Evolutionary conservation across 2,888 invertebrate genomes (phyloP), one percentile per base, ranked within the genome.

Genomic region (Dichetophora obliterata): DNA sequence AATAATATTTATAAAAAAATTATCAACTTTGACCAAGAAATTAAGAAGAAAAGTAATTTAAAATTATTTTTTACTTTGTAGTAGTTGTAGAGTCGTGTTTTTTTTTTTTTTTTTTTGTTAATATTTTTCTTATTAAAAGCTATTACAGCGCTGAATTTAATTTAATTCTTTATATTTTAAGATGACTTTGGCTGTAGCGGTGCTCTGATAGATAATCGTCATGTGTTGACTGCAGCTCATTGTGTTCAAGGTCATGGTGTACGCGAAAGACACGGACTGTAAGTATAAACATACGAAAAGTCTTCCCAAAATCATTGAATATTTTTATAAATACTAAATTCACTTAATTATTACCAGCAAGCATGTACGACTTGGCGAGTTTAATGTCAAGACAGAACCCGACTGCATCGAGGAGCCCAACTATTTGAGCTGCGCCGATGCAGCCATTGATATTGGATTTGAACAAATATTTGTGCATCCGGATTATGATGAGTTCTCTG

Each of bases 401-500:
- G 94, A 94, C 83, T 94, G 94, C 85, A 88, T 91, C 24, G 86
- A 87, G 85, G 90, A 83, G 81, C 86, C 78, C 75, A 86, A 86
- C 75, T 84, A 87, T 75, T 80, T 88, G 19, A 89, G 89, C 6
- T 95, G 95, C 83, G 92, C 94, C 0, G 93, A 93, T 66, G 90
- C 91, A 0, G 91, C 92, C 0, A 86, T 94, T 80, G 92, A 94
- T 79, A 91, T 94, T 24, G 89, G 90, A 0, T 91, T 94, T 2
- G 92, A 92, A 34, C 90, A 92, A n/a, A 90, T 91, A 1, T 91
- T 93, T 66, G 91, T 93, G 0, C 94, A 95, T 85, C 92, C 93
- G 22, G 91, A 92, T 0, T 92, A 91, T 82, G 82, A 86, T 31
- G 91, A 92, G 76, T 86, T 82, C 19, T 91, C 91, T 73, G 88